These are phyloP conservation scores for Trypoxylon attenuatum DNA, from an alignment of 2,888 invertebrate species.

Conservation along the genomic window DNA sequence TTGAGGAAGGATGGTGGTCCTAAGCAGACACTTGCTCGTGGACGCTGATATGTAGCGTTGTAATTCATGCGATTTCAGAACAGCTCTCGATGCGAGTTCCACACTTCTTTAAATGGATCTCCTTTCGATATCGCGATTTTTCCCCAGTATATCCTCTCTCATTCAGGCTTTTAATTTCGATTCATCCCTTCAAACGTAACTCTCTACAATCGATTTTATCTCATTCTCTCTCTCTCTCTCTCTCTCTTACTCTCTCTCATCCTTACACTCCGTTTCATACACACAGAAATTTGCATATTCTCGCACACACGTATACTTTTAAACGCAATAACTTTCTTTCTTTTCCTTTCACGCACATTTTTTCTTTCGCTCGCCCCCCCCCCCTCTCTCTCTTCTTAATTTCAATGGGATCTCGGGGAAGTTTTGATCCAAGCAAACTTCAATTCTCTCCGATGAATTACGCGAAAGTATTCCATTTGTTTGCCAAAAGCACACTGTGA, in stretches of 20 bases:
- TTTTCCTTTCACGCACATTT: slow-evolving; percentile 6
- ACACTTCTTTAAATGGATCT: slow-evolving; percentile 8
- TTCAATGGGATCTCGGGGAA: slow-evolving; percentile 47
- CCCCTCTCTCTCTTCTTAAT: slow-evolving; percentile 30
- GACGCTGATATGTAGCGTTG: slow-evolving; percentile 46
- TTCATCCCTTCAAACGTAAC: slow-evolving; percentile 24
- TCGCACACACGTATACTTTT: neutral
- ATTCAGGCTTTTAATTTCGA: slow-evolving; percentile 10
- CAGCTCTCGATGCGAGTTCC: slow-evolving; percentile 36
- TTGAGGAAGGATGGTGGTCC: slow-evolving; percentile 44
- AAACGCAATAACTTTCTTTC: too few relatives aligned
- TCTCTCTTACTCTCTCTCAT: slow-evolving; percentile 3
- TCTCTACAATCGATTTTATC: slow-evolving; percentile 25
- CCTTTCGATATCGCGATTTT: slow-evolving; percentile 20
- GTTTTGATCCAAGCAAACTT: slow-evolving; percentile 52
- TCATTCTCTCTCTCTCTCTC: slow-evolving; percentile 20
- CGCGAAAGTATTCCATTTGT: slow-evolving; percentile 24
- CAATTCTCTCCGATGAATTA: slow-evolving; percentile 54
- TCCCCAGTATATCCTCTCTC: neutral
- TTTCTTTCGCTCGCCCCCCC: slow-evolving; percentile 16
- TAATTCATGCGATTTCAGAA: slow-evolving; percentile 38
- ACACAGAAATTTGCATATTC: neutral
- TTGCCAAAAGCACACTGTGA: slow-evolving; percentile 38
- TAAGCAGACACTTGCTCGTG: slow-evolving; percentile 47
- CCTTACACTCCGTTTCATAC: slow-evolving; percentile 3